A percentile compares a stretch with the other conserved stretches of the same genome.
Evolutionary conservation across 2,888 invertebrate species (phyloP).

Genomic region (Abscondita cerata): DNA sequence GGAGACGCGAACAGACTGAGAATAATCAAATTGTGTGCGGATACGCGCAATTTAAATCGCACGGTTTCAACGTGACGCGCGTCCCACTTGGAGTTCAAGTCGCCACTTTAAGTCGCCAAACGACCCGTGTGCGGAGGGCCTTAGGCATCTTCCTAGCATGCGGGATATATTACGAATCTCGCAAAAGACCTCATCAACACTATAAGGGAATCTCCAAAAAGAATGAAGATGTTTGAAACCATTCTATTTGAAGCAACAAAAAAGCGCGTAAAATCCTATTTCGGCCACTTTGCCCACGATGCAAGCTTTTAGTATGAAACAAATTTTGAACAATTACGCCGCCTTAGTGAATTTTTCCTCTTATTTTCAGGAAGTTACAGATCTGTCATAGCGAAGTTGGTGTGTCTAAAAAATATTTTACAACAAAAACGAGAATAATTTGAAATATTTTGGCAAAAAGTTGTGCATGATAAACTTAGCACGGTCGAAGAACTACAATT

Average conservation of each 20-base stretch:
- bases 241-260: background rate
- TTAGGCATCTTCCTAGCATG: constrained; percentile 4
- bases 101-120: no score
- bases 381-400: background rate
- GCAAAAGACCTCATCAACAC: constrained; percentile 4
- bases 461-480: background rate
- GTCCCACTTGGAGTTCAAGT: no score
- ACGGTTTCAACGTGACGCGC: no score
- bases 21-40: no score
- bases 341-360: background rate
- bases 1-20: no score
- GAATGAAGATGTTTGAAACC: background rate
- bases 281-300: background rate
- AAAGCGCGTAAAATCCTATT: background rate
- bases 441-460: background rate
- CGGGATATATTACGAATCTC: constrained; percentile 4
- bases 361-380: background rate
- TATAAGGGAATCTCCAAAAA: background rate
- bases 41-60: no score
- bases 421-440: background rate
- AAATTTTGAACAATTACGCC: background rate
- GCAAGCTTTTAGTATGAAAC: constrained; percentile 1
- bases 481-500: background rate
- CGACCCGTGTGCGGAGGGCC: no score
- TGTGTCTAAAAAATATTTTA: background rate